phyloP scores from a whole-genome alignment of 2,888 invertebrate species.

The Apamea epomidion region DNA sequence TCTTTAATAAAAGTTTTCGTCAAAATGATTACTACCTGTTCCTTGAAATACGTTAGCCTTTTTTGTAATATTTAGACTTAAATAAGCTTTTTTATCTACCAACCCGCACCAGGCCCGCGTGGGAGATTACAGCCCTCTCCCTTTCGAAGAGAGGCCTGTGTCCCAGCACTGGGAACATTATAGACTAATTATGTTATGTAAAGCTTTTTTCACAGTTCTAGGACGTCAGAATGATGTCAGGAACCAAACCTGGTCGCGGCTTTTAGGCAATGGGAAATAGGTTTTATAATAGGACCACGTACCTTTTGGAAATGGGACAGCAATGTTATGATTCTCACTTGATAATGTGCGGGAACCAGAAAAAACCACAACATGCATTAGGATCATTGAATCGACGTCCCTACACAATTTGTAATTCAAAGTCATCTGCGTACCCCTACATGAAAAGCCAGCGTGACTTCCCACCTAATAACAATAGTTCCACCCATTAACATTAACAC shows the following conservation, averaged over 20 bases:
- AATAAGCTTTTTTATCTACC: background rate
- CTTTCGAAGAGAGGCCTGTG: background rate
- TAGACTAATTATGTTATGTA: background rate
- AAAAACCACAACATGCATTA: background rate
- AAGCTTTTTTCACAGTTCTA: background rate
- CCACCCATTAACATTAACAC: slow-evolving; percentile 34
- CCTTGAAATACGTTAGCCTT: background rate
- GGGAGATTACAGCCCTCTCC: background rate
- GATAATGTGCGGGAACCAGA: too few species aligned
- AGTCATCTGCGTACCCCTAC: background rate
- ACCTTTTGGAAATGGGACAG: background rate
- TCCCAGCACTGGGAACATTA: background rate
- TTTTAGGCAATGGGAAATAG: too few species aligned
- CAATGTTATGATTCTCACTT: background rate
- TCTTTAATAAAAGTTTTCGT: background rate
- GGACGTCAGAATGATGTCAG: background rate
- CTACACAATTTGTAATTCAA: background rate
- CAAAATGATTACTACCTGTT: background rate
- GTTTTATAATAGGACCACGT: too few species aligned
- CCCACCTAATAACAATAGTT: slow-evolving; percentile 17
- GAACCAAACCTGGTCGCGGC: background rate
- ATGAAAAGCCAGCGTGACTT: background rate
- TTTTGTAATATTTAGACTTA: background rate
- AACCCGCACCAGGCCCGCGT: background rate
- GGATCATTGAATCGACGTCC: background rate